Conservation (phyloP, 2,113 vertebrate genomes). For the Dinomys branickii region DNA sequence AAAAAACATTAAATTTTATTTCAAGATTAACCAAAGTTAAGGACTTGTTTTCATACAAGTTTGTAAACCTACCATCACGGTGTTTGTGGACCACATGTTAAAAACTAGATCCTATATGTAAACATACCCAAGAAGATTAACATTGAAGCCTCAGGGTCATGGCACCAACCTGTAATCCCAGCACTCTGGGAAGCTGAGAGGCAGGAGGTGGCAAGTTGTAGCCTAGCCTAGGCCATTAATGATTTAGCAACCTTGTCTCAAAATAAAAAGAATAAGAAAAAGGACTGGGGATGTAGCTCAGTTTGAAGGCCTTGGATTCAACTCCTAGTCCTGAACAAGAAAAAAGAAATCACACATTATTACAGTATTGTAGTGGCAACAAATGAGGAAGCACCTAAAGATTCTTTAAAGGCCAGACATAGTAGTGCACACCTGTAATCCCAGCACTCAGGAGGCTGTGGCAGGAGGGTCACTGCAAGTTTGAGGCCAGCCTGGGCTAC, state of each 20-base stretch:
- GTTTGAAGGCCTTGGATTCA: neutral
- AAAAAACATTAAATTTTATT: conserved; percentile 31
- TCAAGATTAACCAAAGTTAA: conserved; percentile 25
- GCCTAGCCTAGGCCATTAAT: neutral
- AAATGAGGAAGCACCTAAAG: neutral
- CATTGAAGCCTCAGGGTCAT: neutral
- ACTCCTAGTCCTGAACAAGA: neutral
- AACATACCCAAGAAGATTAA: neutral
- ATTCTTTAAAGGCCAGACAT: neutral
- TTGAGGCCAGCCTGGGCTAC: no score
- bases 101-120: neutral
- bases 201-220: neutral
- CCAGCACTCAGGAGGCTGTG: neutral
- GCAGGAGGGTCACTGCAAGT: no score
- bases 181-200: neutral
- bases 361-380: neutral
- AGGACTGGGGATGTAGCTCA: neutral
- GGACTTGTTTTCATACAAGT: neutral
- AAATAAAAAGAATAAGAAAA: neutral
- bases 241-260: neutral
- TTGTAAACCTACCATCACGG: neutral
- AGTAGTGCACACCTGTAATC: neutral
- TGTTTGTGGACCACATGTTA: neutral
- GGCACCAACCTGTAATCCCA: neutral
- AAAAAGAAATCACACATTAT: neutral